Evolutionary conservation across 2,888 invertebrate species (phyloP).

Genomic region (Rhaphigaster nebulosa): DNA sequence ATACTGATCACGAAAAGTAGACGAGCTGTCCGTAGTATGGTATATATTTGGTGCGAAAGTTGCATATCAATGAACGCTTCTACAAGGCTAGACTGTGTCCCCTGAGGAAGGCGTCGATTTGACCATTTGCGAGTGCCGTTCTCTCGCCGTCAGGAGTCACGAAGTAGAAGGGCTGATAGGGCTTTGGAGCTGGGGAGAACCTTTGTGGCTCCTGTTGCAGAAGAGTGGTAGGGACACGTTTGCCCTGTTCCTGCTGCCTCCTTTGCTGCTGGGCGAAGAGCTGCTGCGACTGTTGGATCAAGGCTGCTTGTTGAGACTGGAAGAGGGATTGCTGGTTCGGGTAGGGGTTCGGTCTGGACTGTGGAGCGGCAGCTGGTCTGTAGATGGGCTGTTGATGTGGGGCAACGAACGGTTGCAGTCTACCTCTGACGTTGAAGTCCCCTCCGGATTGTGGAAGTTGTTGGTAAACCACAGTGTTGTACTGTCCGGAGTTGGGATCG

Average conservation of each 20-base stretch:
- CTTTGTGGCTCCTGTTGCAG: constrained; percentile 68
- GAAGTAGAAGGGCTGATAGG: constrained; percentile 69
- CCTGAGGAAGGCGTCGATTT: constrained; percentile 85
- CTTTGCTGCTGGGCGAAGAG: constrained; percentile 71
- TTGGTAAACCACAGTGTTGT: constrained; percentile 84
- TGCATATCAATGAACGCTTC: background rate
- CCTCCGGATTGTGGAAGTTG: constrained; percentile 77
- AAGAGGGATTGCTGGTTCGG: constrained; percentile 70
- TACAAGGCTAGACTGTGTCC: constrained; percentile 70
- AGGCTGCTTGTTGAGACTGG: constrained; percentile 76
- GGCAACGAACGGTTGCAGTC: constrained; percentile 80
- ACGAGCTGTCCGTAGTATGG: constrained; percentile 36
- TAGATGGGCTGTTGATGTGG: constrained; percentile 66
- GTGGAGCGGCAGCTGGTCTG: constrained; percentile 63
- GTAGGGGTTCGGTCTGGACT: constrained; percentile 65
- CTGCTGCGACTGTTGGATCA: constrained; percentile 76
- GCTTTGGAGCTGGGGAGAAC: constrained; percentile 70
- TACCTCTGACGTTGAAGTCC: constrained; percentile 76
- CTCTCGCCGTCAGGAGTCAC: constrained; percentile 67
- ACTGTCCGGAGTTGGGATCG: constrained; percentile 82
- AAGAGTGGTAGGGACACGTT: constrained; percentile 65
- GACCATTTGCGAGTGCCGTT: constrained; percentile 74
- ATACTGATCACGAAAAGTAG: constrained; percentile 41
- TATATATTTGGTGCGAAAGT: constrained; percentile 54
- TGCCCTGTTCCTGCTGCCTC: constrained; percentile 69